phyloP scores from a whole-genome alignment of 2,113 vertebrate genomes.

The Gallinago paraguaiae region DNA sequence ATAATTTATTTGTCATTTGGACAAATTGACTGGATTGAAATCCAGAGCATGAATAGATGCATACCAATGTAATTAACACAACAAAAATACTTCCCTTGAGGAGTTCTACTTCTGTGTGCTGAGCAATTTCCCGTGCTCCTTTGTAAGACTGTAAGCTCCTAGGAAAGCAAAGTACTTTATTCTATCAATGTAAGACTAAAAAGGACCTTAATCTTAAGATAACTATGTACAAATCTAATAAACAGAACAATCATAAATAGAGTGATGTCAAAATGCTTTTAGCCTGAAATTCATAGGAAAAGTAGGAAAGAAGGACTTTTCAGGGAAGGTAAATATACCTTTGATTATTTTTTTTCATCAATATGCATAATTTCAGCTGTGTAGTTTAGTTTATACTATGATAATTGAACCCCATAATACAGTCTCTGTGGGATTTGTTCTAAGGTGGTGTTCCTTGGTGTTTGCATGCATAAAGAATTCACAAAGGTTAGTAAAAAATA shows the following conservation, averaged over 20 bases:
- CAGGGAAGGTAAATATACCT: background rate
- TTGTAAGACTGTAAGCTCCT: background rate
- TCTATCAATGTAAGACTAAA: background rate
- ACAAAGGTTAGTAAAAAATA: background rate
- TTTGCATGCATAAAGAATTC: background rate
- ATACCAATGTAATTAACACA: background rate
- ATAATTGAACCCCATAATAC: background rate
- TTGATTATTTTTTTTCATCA: background rate
- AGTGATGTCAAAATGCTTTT: background rate
- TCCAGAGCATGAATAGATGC: background rate
- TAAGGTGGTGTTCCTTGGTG: background rate
- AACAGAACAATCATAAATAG: background rate
- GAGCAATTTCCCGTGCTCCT: background rate
- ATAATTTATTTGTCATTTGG: background rate
- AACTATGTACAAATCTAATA: background rate
- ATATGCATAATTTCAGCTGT: background rate
- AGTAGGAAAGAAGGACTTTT: background rate
- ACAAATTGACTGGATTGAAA: background rate
- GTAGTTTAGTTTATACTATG: background rate
- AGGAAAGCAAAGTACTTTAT: background rate
- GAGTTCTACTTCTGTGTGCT: background rate
- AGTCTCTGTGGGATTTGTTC: background rate
- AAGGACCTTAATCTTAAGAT: background rate
- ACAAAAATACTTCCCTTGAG: background rate
- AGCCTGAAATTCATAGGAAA: background rate